Percentiles rank a stretch among this genome's conserved stretches.
Evolutionary conservation across 2,797 vertebrate species (phyloP).

Genomic region (Chlorospingus flavigularis): DNA sequence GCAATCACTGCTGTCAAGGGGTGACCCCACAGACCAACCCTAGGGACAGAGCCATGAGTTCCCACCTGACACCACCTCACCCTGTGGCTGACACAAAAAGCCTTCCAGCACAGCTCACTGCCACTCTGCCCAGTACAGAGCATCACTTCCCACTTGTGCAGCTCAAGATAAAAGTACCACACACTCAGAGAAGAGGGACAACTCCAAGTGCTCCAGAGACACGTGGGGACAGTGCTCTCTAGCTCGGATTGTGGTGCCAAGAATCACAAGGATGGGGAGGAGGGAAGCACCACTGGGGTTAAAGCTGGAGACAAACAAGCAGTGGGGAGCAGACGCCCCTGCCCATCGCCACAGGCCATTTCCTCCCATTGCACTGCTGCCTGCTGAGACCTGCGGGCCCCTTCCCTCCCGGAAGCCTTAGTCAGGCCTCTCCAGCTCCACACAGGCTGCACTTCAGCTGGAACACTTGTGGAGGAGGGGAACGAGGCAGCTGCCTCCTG

Average conservation of each 20-base stretch:
- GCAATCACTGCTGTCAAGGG: not conserved
- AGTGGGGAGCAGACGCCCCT: not conserved
- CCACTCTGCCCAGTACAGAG: not conserved
- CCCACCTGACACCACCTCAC: not conserved
- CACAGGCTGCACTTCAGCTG: not conserved
- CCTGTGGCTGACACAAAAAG: not conserved
- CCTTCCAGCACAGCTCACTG: not conserved
- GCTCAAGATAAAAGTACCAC: not conserved
- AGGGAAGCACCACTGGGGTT: not conserved
- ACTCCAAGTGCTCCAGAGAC: not conserved
- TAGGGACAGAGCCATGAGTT: not conserved
- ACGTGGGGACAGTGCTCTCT: not conserved
- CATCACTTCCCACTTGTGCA: not conserved
- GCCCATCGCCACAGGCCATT: conserved; percentile 42
- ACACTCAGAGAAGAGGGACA: not conserved
- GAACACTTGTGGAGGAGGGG: not conserved
- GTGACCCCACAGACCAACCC: not conserved
- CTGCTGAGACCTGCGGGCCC: not conserved
- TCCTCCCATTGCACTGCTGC: conserved; percentile 62
- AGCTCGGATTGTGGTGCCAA: not conserved
- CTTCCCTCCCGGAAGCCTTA: conserved; percentile 44
- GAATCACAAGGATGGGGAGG: not conserved
- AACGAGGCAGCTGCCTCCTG: not conserved
- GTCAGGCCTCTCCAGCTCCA: not conserved
- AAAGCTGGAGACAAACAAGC: conserved; percentile 19